phyloP scores from a whole-genome alignment of 2,888 invertebrate genomes.

The Synanthedon andrenaeformis region DNA sequence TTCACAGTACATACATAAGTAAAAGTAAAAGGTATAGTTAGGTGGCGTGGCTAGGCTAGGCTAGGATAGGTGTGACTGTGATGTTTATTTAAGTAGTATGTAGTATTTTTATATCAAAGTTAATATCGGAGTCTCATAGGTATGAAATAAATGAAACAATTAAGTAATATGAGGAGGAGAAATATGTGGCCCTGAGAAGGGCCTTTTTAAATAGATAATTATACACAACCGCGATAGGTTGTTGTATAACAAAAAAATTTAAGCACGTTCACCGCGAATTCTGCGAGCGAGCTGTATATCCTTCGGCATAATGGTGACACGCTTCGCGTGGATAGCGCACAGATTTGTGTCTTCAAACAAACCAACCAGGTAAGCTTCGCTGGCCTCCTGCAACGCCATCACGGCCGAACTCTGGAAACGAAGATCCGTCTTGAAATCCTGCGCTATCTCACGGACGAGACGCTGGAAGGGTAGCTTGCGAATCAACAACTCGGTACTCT shows the following conservation, averaged over 20 bases:
- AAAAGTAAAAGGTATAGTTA: no score
- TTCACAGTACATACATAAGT: no score
- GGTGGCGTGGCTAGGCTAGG: no score
- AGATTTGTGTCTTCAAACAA: no score
- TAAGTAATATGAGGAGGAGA: no score
- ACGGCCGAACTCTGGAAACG: constrained; percentile 79
- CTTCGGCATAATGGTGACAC: constrained; percentile 56
- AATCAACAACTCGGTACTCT: constrained; percentile 78
- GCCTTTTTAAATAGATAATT: constrained; percentile 17
- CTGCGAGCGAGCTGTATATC: constrained; percentile 50
- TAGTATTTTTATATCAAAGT: no score
- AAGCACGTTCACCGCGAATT: constrained; percentile 47
- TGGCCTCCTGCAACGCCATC: constrained; percentile 68
- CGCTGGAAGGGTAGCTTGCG: constrained; percentile 80
- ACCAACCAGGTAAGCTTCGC: no score
- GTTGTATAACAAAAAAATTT: constrained; percentile 2
- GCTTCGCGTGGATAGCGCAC: constrained; percentile 7
- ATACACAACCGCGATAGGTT: no score
- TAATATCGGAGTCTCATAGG: no score
- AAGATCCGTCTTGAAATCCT: constrained; percentile 42
- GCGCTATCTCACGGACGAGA: constrained; percentile 79
- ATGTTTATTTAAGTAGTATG: no score
- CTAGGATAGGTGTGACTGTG: no score
- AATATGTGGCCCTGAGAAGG: constrained; percentile 38
- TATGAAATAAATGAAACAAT: no score